Percentiles rank a stretch among this genome's conserved stretches.
These are phyloP conservation scores for Heptranchias perlo DNA, from an alignment of 2,113 vertebrate species.

Conservation along the genomic window DNA sequence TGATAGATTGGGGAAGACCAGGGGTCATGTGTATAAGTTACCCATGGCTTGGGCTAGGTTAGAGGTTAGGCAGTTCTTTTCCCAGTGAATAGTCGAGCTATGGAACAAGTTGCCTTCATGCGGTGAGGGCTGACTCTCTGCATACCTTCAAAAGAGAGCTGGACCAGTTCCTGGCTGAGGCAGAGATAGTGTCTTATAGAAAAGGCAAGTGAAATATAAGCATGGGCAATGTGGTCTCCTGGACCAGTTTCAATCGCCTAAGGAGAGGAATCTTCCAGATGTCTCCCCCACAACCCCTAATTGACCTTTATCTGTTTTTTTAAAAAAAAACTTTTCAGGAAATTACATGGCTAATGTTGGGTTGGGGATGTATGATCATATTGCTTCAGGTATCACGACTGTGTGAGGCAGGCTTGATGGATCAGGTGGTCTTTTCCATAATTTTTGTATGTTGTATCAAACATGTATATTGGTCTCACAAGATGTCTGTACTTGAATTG, in stretches of 20 bases:
- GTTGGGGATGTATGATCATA: neutral
- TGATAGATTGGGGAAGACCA: neutral
- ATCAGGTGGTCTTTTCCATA: neutral
- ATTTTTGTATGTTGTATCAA: neutral
- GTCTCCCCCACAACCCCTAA: neutral
- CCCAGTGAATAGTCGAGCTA: neutral
- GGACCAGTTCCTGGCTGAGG: neutral
- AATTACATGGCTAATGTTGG: neutral
- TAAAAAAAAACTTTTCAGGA: neutral
- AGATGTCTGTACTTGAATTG: neutral
- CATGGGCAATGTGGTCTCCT: neutral
- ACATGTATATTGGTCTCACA: neutral
- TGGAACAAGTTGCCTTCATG: neutral
- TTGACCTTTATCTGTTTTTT: neutral
- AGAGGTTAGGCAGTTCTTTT: neutral
- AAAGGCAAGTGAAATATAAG: neutral
- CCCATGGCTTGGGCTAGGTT: neutral
- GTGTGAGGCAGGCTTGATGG: neutral
- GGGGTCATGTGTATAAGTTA: neutral
- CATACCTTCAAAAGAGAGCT: neutral
- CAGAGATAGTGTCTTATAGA: neutral
- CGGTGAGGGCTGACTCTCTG: neutral
- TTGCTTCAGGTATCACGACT: neutral
- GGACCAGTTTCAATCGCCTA: neutral
- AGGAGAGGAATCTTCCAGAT: neutral